These are phyloP conservation scores for Pyrochroa serraticornis DNA, from an alignment of 2,888 invertebrate species.

Conservation along the genomic window DNA sequence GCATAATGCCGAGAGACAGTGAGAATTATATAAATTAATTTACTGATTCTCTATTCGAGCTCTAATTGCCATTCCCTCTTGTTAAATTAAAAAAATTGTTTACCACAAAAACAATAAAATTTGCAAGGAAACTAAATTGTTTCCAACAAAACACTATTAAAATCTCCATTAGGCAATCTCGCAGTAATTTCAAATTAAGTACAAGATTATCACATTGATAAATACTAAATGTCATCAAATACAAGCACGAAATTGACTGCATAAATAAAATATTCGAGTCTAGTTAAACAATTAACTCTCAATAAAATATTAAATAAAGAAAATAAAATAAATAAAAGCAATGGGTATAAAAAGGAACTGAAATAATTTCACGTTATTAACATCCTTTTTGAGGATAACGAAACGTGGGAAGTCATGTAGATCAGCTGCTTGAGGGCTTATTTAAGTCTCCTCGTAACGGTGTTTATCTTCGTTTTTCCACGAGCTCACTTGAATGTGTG, in stretches of 20 bases:
- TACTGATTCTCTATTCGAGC: neutral
- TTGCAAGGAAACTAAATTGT: neutral
- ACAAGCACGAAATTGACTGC: neutral
- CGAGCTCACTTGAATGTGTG: conserved; percentile 86
- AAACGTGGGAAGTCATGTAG: conserved; percentile 23
- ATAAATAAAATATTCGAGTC: conserved; percentile 7
- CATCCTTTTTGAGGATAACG: conserved; percentile 43
- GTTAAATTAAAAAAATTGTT: neutral
- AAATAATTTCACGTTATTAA: conserved; percentile 35
- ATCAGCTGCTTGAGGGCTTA: conserved; percentile 4
- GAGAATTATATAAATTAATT: neutral
- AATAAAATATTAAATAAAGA: conserved; percentile 15
- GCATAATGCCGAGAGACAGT: neutral
- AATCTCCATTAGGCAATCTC: neutral
- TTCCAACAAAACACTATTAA: neutral
- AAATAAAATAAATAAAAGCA: conserved; percentile 12
- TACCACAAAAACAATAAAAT: neutral
- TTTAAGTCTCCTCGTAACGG: conserved; percentile 58
- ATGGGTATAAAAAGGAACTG: conserved; percentile 31
- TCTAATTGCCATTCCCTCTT: neutral
- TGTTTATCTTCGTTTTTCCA: conserved; percentile 87
- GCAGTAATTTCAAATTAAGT: conserved; percentile 33
- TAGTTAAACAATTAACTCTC: conserved; percentile 12
- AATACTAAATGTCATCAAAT: conserved; percentile 25
- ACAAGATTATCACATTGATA: conserved; percentile 37